Percentiles rank a stretch among this genome's conserved stretches.
Evolutionary conservation across 2,113 vertebrate genomes (phyloP).

Genomic region (Synodontis membranacea): DNA sequence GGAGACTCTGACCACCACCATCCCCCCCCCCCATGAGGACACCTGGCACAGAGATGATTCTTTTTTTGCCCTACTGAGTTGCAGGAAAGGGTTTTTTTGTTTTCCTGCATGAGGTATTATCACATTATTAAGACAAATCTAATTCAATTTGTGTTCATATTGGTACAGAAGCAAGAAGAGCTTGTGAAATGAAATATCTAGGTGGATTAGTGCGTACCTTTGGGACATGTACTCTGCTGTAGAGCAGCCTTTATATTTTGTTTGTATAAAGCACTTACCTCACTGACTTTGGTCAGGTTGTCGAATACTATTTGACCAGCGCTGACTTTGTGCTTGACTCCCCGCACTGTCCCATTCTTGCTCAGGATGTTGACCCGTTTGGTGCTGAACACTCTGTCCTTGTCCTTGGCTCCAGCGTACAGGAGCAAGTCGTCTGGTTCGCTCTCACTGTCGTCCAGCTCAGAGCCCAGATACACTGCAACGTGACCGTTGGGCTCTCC

Average conservation of each 20-base stretch:
- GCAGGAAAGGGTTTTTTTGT: background rate
- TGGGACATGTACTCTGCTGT: background rate
- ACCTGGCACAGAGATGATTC: background rate
- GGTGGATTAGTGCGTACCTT: background rate
- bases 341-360: conserved; percentile 95
- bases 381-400: conserved; percentile 81
- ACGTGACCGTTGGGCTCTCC: conserved; percentile 78
- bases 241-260: background rate
- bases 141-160: background rate
- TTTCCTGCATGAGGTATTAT: background rate
- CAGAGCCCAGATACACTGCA: conserved; percentile 74
- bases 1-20: background rate
- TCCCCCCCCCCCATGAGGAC: conserved; percentile 11
- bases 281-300: conserved; percentile 81
- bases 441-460: conserved; percentile 79
- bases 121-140: background rate
- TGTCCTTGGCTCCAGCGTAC: conserved; percentile 78
- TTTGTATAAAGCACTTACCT: conserved; percentile 75
- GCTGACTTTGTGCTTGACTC: conserved; percentile 96
- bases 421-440: conserved; percentile 84
- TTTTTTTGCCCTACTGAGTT: background rate
- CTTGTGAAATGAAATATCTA: conserved; percentile 20
- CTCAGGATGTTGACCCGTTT: conserved; percentile 94
- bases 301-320: conserved; percentile 93
- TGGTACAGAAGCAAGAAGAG: no score